Conservation (phyloP, 2,113 vertebrate genomes). For the Centrocercus urophasianus region DNA sequence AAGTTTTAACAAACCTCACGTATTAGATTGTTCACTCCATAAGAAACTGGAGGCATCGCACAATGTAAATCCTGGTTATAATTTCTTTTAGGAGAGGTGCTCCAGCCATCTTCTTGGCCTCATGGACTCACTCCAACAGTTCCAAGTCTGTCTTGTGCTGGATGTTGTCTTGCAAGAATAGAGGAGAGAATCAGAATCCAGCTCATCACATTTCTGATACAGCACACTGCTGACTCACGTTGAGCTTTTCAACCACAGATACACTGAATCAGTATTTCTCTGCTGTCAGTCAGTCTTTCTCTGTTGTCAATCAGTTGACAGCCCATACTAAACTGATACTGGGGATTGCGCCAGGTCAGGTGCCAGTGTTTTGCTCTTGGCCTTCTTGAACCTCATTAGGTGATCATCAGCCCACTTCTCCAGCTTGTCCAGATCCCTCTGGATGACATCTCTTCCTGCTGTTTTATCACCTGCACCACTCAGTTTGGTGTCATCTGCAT, state of each 20-base stretch:
- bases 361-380: background rate
- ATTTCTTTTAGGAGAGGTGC: background rate
- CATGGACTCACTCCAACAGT: background rate
- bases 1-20: accelerated
- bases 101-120: background rate
- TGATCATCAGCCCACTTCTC: background rate
- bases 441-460: background rate
- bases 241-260: background rate
- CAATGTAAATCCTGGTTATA: background rate
- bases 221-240: background rate
- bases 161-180: background rate
- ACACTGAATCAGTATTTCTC: background rate
- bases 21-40: background rate
- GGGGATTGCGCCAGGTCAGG: background rate
- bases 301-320: background rate
- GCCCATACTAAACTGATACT: background rate
- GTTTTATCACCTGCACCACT: background rate
- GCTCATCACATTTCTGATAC: background rate
- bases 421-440: background rate
- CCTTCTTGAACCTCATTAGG: background rate
- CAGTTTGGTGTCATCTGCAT: background rate
- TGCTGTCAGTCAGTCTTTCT: background rate
- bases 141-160: background rate
- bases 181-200: background rate
- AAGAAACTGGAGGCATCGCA: background rate